Evolutionary conservation across 2,113 vertebrate species (phyloP), one percentile per base, ranked within the genome.

Genomic region (Hemiprocne comata): DNA sequence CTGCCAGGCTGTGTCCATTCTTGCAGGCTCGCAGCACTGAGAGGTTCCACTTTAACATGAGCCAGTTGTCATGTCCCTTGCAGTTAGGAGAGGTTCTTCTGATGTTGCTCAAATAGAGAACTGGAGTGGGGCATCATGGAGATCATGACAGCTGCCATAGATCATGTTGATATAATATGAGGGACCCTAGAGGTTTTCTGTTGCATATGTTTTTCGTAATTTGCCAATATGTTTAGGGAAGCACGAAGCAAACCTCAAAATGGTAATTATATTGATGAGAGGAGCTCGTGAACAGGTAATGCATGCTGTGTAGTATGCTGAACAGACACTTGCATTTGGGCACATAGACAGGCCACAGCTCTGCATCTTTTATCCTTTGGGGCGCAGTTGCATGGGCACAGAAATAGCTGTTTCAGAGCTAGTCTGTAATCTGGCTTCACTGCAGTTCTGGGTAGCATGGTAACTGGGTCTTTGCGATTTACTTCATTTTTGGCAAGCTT

Each of bases 111-210:
- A 53, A 89, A 66, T 1, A 1, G 34, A 78, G 55, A 72, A 80
- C 85, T 86, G 36, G 60, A 94, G 44, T 55, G 79, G 34, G 42
- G 24, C 65, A n/a, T 83, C 51, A n/a, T 13, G 1, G 48, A 77
- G 53, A 73, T 83, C 34, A 8, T 74, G 72, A 86, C 85, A 92
- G 85, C 94, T 96, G 90, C 82, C 72, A 44, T 38, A 25, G 33
- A 89, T 90, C 72, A 64, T 13, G 16, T 67, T 55, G 79, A 64
- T 92, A 38, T 6, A 31, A 57, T 88, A 60, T n/a, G 71, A 93
- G 83, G 55, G 53, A 13, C 60, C 67, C 64, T 66, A 55, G 75
- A 93, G 78, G 55, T 74, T 88, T 94, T 90, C 60, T 72, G 23
- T 10, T 74, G 31, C 34, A 62, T 67, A 1, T 58, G 18, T 80